These are phyloP conservation scores for Chrysina gloriosa DNA, from an alignment of 2,888 invertebrate genomes.

Conservation along the genomic window DNA sequence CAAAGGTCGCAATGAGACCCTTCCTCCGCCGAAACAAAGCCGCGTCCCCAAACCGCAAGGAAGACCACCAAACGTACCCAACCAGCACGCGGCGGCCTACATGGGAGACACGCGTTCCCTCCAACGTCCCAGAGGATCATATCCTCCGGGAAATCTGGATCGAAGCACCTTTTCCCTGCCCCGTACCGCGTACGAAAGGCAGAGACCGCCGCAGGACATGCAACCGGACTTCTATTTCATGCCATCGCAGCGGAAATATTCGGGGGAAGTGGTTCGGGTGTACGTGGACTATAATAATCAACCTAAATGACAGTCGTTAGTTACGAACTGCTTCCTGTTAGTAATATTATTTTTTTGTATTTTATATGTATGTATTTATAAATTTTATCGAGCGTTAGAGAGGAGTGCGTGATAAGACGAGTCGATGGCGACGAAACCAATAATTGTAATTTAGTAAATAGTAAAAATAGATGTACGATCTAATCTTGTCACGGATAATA, in stretches of 20 bases:
- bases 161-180: slow-evolving; percentile 83
- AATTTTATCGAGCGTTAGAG: neutral
- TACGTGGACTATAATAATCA: slow-evolving; percentile 85
- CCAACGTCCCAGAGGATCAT: slow-evolving; percentile 68
- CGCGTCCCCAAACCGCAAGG: slow-evolving; percentile 57
- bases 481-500: slow-evolving; percentile 25
- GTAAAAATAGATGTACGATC: neutral
- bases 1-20: slow-evolving; percentile 55
- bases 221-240: slow-evolving; percentile 94
- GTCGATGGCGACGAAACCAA: neutral
- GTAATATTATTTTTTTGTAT: slow-evolving; percentile 7
- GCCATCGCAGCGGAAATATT: slow-evolving; percentile 94
- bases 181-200: slow-evolving; percentile 70
- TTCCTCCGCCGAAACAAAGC: slow-evolving; percentile 52
- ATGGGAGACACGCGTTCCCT: slow-evolving; percentile 73
- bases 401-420: no score
- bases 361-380: neutral
- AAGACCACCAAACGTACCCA: slow-evolving; percentile 56
- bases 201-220: slow-evolving; percentile 62
- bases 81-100: slow-evolving; percentile 37
- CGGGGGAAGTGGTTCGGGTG: slow-evolving; percentile 88
- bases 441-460: neutral
- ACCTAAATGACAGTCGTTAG: slow-evolving; percentile 66
- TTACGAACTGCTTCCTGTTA: neutral
- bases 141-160: slow-evolving; percentile 65